Conservation (phyloP, 2,113 vertebrate genomes). For the Hemiscyllium ocellatum region DNA sequence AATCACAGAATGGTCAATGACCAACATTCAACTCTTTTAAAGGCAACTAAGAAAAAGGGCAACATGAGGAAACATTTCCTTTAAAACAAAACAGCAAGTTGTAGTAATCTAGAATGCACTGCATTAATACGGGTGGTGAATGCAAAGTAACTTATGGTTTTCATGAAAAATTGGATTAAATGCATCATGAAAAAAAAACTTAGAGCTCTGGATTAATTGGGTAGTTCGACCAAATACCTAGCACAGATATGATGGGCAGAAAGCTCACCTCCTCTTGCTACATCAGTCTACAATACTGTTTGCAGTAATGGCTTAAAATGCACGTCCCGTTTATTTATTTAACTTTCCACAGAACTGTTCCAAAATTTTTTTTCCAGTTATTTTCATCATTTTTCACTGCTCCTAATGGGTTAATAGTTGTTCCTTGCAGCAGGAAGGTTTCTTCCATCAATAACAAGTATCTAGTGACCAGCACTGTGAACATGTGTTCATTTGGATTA, state of each 20-base stretch:
- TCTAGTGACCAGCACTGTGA: background rate
- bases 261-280: background rate
- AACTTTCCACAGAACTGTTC: background rate
- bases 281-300: background rate
- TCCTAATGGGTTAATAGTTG: background rate
- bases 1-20: too few relatives aligned
- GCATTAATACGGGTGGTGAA: background rate
- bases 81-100: too few relatives aligned
- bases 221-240: background rate
- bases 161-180: background rate
- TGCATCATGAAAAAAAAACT: background rate
- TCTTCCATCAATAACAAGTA: constrained; percentile 26
- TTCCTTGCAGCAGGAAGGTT: background rate
- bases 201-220: background rate
- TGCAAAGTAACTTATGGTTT: background rate
- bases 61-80: too few relatives aligned
- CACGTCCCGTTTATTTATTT: background rate
- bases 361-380: background rate
- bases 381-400: background rate
- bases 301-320: background rate
- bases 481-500: constrained; percentile 8
- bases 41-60: too few relatives aligned
- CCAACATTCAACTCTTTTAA: too few relatives aligned
- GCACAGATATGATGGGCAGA: background rate
- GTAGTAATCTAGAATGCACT: background rate